Percentiles rank a stretch among this genome's conserved stretches.
phyloP scores from a whole-genome alignment of 2,113 vertebrate species.

The Motacilla tschutschensis region DNA sequence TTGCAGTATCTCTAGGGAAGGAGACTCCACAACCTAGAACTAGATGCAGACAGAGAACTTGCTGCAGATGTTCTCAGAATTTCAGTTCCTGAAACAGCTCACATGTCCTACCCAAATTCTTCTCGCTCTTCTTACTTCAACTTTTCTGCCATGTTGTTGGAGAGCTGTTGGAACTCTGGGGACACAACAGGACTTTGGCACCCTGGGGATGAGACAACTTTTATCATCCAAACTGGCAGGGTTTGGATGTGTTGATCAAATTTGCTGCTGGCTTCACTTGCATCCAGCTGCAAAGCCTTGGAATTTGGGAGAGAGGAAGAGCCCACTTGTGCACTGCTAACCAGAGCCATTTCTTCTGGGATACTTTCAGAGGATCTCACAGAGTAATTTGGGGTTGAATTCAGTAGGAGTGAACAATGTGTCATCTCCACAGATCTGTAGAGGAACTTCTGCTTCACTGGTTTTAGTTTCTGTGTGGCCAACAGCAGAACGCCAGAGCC shows the following conservation, averaged over 20 bases:
- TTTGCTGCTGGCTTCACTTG: neutral
- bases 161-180: neutral
- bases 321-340: rapidly evolving
- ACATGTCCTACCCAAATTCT: neutral
- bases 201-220: neutral
- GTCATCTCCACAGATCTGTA: neutral
- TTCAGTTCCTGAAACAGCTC: neutral
- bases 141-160: neutral
- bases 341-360: neutral
- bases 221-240: neutral
- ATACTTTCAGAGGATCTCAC: neutral
- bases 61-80: neutral
- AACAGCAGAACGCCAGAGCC: neutral
- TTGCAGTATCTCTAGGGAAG: neutral
- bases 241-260: neutral
- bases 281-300: neutral
- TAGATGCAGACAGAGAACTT: neutral
- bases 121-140: neutral
- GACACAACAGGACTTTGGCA: neutral
- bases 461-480: neutral
- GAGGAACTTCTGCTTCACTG: neutral
- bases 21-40: neutral
- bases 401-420: neutral
- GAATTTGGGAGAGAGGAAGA: neutral
- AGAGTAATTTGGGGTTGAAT: neutral